Conservation (phyloP, 2,888 invertebrate genomes). For the Antheraea assamensis region DNA sequence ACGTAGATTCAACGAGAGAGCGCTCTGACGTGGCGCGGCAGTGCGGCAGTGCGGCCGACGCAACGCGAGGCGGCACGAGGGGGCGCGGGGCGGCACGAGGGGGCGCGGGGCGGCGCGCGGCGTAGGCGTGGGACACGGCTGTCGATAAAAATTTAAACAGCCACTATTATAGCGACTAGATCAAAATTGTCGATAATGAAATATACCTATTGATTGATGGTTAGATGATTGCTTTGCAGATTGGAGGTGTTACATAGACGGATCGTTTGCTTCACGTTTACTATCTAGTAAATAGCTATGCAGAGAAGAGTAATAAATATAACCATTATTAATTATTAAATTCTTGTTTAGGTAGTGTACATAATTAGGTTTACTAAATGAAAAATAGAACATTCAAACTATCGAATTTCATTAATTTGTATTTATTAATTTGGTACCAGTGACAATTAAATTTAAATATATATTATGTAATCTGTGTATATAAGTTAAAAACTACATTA, state of each 20-base stretch:
- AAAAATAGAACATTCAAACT: no score
- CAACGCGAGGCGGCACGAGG: neutral
- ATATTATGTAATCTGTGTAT: no score
- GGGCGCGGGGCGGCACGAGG: neutral
- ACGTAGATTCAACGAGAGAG: neutral
- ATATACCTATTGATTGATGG: slow-evolving; percentile 20
- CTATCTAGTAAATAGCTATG: neutral
- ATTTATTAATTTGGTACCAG: no score
- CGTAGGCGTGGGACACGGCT: slow-evolving; percentile 15
- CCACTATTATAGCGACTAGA: slow-evolving; percentile 18
- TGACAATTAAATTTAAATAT: no score
- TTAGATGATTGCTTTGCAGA: slow-evolving; percentile 9
- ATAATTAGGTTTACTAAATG: no score
- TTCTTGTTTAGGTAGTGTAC: neutral
- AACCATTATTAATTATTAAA: neutral
- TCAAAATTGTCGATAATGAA: slow-evolving; percentile 17
- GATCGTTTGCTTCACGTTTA: slow-evolving; percentile 3
- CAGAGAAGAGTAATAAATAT: neutral
- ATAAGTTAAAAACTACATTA: no score
- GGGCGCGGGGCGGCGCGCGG: neutral
- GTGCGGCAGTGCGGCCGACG: neutral
- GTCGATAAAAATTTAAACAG: slow-evolving; percentile 18
- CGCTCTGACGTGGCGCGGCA: neutral
- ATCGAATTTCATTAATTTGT: no score
- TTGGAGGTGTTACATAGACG: slow-evolving; percentile 12